Base-by-base conservation (phyloP, 1,140 invertebrate species). In the Drosophila baimaii region DNA sequence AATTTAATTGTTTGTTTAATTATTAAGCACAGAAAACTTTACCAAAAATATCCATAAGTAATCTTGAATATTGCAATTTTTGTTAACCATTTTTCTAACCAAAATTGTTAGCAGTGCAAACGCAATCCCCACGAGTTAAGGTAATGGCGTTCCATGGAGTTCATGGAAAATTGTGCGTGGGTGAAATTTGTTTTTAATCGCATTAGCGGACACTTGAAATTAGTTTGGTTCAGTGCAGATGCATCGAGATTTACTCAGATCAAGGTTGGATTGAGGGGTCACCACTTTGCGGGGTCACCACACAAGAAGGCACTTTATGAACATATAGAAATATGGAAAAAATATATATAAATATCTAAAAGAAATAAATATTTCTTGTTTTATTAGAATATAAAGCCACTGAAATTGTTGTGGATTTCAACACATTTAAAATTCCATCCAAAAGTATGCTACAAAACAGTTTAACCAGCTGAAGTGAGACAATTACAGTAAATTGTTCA, bases 111-210 rank as follows among this genome's bases (percentile, higher is more conserved):
- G 2, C 35, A 63, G 61, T 63, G 61, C 17, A 21, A 6, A 12
- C 3, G 10, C 35, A 54, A 43, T 63, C 25, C 43, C 17, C 17
- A 25, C 15, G 8, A 29, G 33, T 39, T 62, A 62, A 49, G 62
- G 41, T 31, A 21, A 21, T 47, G 43, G 25, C 25, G 8, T 33
- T 21, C 57, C 10, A 21, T 59, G 23, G 23, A 66, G 19, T 66
- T 46, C 55, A 25, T 31, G 23, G 23, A 13, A 29, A 25, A 37
- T 47, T 62, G 25, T 61, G 69, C 52, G 51, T 66, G 31, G 9
- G 27, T 47, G 49, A 78, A 85, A 85, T 86, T 76, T 47, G 71
- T 72, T 77, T 86, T 62, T 76, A 72, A 85, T 86, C 63, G 33
- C 54, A 78, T 82, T 82, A 70, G 25, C 39, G 7, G 13, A 33